A percentile compares a stretch with the other conserved stretches of the same genome.
Evolutionary conservation across 2,797 vertebrate species (phyloP).

Genomic region (Discoglossus pictus): DNA sequence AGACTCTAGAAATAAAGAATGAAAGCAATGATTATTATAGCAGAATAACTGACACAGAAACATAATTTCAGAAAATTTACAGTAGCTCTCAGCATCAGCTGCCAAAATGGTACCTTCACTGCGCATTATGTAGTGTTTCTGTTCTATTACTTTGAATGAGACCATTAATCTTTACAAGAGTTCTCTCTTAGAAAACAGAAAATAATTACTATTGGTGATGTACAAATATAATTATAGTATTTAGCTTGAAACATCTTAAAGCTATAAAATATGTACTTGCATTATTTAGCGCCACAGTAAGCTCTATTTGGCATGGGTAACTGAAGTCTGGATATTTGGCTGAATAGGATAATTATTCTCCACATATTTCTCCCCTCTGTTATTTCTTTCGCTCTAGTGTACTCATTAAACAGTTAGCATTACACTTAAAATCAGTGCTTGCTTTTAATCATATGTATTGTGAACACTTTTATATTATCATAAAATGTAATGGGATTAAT

Average conservation of each 20-base stretch:
- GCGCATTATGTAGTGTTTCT: constrained; percentile 14
- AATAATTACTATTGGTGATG: constrained; percentile 29
- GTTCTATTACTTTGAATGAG: constrained; percentile 22
- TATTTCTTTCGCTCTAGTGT: constrained; percentile 19
- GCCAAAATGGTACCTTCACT: constrained; percentile 18
- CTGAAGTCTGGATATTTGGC: constrained; percentile 28
- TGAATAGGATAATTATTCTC: constrained; percentile 24
- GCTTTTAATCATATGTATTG: constrained; percentile 39
- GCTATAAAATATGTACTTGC: constrained; percentile 18
- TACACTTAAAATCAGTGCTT: constrained; percentile 34
- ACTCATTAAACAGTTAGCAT: constrained; percentile 40
- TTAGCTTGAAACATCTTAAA: constrained; percentile 28
- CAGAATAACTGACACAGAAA: constrained; percentile 16
- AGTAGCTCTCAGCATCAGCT: constrained; percentile 7
- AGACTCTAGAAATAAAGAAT: too few species aligned
- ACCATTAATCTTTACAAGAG: constrained; percentile 42
- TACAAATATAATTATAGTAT: constrained; percentile 39
- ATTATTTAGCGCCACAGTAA: constrained; percentile 38
- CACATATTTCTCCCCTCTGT: background rate
- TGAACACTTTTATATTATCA: constrained; percentile 14
- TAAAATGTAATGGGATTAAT: constrained; percentile 19
- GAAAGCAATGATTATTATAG: constrained; percentile 4
- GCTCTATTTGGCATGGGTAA: constrained; percentile 36
- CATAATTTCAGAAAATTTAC: constrained; percentile 30
- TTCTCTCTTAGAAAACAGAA: constrained; percentile 34